phyloP scores from a whole-genome alignment of 2,113 vertebrate species.

The Oxygymnocypris stewartii region DNA sequence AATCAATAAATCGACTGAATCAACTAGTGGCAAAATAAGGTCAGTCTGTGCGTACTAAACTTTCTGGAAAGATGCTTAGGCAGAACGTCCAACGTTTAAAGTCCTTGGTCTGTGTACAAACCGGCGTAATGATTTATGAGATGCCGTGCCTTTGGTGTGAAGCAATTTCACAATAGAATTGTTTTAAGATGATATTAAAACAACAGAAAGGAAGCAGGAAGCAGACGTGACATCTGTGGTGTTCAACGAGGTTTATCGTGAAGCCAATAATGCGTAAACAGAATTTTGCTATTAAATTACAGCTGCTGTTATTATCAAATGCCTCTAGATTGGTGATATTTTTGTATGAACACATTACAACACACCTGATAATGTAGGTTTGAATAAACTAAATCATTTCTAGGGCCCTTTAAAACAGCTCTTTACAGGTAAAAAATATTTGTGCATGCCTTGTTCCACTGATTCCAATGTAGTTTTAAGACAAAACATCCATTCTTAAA shows the following conservation, averaged over 20 bases:
- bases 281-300: not conserved
- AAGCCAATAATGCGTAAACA: not conserved
- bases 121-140: not conserved
- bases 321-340: not conserved
- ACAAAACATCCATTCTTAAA: not conserved
- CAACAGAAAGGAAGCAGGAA: not conserved
- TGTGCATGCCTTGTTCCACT: not conserved
- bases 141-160: not conserved
- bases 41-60: not conserved
- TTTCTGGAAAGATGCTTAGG: not conserved
- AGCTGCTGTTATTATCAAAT: not conserved
- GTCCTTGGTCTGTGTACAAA: not conserved
- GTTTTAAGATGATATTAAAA: not conserved
- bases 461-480: not conserved
- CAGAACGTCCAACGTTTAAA: not conserved
- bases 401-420: not conserved
- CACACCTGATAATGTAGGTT: not conserved
- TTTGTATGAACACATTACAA: not conserved
- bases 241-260: not conserved
- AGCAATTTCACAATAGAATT: constrained; percentile 4
- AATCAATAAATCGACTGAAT: not conserved
- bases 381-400: not conserved
- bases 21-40: not conserved
- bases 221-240: not conserved
- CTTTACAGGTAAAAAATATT: not conserved